phyloP scores from a whole-genome alignment of 2,888 invertebrate genomes.

The Agonum fuliginosum region DNA sequence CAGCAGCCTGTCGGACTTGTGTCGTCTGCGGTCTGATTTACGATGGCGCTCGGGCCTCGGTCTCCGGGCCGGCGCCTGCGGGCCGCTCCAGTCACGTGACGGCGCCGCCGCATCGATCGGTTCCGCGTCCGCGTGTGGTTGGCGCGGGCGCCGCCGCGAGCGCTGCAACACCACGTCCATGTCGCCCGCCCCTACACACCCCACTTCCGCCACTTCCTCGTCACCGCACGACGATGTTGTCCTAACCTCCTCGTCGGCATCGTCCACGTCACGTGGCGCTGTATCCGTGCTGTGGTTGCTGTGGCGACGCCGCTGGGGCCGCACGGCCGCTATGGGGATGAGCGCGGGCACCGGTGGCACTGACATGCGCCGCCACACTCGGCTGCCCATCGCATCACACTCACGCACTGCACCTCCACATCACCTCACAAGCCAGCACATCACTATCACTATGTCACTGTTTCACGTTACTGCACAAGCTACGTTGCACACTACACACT shows the following conservation, averaged over 20 bases:
- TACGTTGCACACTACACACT: constrained; percentile 52
- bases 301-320: constrained; percentile 60
- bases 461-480: background rate
- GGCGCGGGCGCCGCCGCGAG: constrained; percentile 68
- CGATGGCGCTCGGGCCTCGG: constrained; percentile 72
- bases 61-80: constrained; percentile 71
- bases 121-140: constrained; percentile 62
- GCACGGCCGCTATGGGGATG: constrained; percentile 71
- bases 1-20: constrained; percentile 67
- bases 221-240: constrained; percentile 5
- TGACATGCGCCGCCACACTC: constrained; percentile 65
- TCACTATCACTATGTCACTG: constrained; percentile 15
- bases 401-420: constrained; percentile 58
- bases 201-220: constrained; percentile 9
- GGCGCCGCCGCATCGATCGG: constrained; percentile 66
- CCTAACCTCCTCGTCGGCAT: constrained; percentile 59
- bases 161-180: constrained; percentile 67
- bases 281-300: constrained; percentile 56
- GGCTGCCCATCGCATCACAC: constrained; percentile 59
- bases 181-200: constrained; percentile 60
- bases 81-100: constrained; percentile 65
- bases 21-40: constrained; percentile 72
- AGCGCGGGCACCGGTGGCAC: constrained; percentile 72
- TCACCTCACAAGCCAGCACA: constrained; percentile 13
- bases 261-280: constrained; percentile 57